Evolutionary conservation across 37 sponge, comb jelly and placozoan species (phyloP).

Genomic region (Oscarella lobularis): DNA sequence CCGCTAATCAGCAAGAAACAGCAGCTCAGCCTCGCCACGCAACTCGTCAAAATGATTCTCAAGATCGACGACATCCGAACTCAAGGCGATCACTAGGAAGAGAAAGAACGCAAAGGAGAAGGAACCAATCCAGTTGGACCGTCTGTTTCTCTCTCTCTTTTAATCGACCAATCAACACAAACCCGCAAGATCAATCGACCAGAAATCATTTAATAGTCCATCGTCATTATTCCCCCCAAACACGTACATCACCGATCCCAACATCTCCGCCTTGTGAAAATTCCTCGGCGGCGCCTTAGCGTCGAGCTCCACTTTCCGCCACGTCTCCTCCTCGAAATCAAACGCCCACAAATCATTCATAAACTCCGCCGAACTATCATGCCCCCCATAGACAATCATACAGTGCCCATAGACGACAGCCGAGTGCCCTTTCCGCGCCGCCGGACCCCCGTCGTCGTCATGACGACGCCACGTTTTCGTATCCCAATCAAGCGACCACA

Average conservation of each 20-base stretch:
- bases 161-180: neutral
- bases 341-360: neutral
- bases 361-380: neutral
- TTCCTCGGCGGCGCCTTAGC: neutral
- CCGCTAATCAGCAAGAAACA: slow-evolving; percentile 90
- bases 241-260: neutral
- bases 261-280: neutral
- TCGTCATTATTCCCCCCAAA: neutral
- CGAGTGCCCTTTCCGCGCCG: neutral
- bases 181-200: neutral
- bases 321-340: neutral
- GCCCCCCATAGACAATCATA: neutral
- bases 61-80: slow-evolving; percentile 95
- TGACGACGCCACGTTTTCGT: neutral
- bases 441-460: neutral
- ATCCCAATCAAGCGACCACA: neutral
- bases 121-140: neutral
- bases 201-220: neutral
- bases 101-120: neutral
- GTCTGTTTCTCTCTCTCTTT: neutral
- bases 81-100: slow-evolving; percentile 29
- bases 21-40: slow-evolving; percentile 91
- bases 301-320: neutral
- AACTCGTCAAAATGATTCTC: slow-evolving; percentile 96
- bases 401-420: neutral